Evolutionary conservation across 2,113 vertebrate species (phyloP).

Genomic region (Coregonus clupeaformis): DNA sequence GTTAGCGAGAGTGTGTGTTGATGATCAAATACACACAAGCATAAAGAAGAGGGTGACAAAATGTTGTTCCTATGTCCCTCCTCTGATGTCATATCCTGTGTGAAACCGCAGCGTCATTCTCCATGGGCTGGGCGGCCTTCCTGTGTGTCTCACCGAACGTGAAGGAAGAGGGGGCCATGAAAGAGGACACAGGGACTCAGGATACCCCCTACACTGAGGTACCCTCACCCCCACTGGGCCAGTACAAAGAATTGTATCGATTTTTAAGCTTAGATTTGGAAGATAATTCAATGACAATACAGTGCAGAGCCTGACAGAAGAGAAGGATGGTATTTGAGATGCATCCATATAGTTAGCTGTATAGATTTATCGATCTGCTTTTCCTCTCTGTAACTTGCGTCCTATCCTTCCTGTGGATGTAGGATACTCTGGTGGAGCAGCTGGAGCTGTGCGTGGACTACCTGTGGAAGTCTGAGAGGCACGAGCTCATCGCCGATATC

Average conservation of each 20-base stretch:
- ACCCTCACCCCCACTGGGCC: background rate
- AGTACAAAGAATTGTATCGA: background rate
- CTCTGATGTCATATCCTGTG: conserved; percentile 21
- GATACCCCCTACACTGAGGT: conserved; percentile 88
- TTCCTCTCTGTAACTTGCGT: too few species aligned
- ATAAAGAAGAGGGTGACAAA: too few species aligned
- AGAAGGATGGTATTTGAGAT: too few species aligned
- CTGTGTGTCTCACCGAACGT: conserved; percentile 95
- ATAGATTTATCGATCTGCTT: too few species aligned
- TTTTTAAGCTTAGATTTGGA: too few species aligned
- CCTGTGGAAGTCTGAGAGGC: conserved; percentile 95
- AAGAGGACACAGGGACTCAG: conserved; percentile 95
- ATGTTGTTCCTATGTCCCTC: background rate
- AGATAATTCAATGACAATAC: too few species aligned
- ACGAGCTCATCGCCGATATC: conserved; percentile 95
- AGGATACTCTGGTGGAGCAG: conserved; percentile 95
- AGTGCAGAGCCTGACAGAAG: too few species aligned
- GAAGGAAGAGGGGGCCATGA: conserved; percentile 97
- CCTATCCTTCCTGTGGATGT: background rate
- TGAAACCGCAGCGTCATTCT: conserved; percentile 83
- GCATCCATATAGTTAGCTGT: too few species aligned
- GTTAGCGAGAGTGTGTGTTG: background rate
- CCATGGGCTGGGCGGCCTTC: conserved; percentile 98
- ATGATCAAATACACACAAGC: background rate
- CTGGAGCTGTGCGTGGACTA: conserved; percentile 93